These are phyloP conservation scores for Actinia equina DNA, from an alignment of 64 coral and sea anemone genomes.

Conservation along the genomic window DNA sequence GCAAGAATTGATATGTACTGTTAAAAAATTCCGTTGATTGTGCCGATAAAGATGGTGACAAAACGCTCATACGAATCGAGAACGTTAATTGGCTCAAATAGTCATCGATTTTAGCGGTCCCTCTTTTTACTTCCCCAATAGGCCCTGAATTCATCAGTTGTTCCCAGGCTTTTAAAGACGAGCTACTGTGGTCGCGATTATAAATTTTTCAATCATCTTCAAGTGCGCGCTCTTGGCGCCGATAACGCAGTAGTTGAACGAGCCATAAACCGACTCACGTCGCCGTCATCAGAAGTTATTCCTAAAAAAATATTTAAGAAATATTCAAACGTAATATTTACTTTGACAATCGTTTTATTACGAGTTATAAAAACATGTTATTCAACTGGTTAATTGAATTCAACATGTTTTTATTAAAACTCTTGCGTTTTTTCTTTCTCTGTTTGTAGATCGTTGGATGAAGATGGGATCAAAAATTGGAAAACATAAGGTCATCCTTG, in stretches of 20 bases:
- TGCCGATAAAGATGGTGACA: slow-evolving; percentile 13
- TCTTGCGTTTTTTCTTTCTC: background rate
- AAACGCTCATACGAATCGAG: background rate
- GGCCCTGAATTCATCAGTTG: background rate
- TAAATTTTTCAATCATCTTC: background rate
- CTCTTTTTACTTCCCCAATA: background rate
- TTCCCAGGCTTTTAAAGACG: background rate
- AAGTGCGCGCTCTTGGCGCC: background rate
- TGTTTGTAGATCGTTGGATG: background rate
- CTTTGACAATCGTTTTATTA: background rate
- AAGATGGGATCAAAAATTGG: slow-evolving; percentile 20
- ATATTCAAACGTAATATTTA: background rate
- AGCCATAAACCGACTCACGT: background rate
- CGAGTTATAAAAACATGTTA: background rate
- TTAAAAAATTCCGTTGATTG: slow-evolving; percentile 20
- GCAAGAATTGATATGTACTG: slow-evolving; percentile 6
- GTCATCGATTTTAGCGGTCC: background rate
- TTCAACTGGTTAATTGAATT: background rate
- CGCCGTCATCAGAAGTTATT: no score
- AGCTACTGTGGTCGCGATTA: background rate
- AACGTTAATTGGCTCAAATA: background rate
- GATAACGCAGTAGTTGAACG: background rate
- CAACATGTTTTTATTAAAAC: background rate
- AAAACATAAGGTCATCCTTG: slow-evolving; percentile 16
- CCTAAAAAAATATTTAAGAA: background rate